Evolutionary conservation across 2,888 invertebrate species (phyloP), one percentile per base, ranked within the genome.

Genomic region (Calameuta idolon): DNA sequence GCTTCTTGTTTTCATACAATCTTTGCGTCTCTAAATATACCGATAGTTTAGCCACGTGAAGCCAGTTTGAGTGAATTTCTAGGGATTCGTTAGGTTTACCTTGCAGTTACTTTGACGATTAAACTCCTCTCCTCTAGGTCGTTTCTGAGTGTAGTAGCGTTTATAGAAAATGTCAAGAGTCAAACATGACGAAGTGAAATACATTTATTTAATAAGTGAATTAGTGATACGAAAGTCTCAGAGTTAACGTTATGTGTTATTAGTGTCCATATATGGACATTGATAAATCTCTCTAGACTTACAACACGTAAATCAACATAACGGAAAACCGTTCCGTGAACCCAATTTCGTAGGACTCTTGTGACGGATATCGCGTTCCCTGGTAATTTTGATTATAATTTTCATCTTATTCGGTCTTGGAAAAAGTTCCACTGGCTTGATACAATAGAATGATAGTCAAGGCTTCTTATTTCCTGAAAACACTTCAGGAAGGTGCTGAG

Each of bases 401-500:
- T 5, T 55, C 55, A 55, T 55, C 55, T 55, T 55, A 23, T 15
- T 55, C 55, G 55, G 55, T 55, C 2, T 23, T 55, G 9, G 55
- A 55, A 23, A 55, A 55, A 55, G 55, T 55, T 23, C 55, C 55
- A 23, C 9, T 23, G 23, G 23, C 9, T 55, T 55, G 55, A 55
- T 55, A 15, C 55, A 55, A 11, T 35, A 79, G 76, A 31, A 82
- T 82, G 81, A 77, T 82, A 12, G 78, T 83, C 34, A 85, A 82
- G 81, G 77, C 80, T 12, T 76, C 82, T 23, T 81, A 80, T 30
- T 79, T 81, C 68, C 77, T 84, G 69, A 83, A 79, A 73, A 83
- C 81, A 4, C 80, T 85, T 74, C 80, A 85, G 74, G 83, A 84
- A 77, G 79, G 83, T 73, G 80, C 81, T n/a, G 85, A 83, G 69